Conservation (phyloP, 2,113 vertebrate genomes). For the Gymnobelideus leadbeateri region DNA sequence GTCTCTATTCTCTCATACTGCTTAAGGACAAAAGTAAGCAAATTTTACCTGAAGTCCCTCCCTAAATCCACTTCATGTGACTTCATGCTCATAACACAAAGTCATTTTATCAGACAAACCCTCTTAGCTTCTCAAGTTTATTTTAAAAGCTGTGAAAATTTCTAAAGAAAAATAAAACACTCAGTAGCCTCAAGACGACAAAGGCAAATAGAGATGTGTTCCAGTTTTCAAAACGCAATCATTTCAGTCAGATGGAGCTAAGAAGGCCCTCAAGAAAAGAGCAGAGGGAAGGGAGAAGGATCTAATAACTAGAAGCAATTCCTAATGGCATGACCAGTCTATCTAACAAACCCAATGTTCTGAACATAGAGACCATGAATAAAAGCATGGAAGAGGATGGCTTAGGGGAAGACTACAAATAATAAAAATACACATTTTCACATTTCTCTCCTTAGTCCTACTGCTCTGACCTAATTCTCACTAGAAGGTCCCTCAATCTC, state of each 20-base stretch:
- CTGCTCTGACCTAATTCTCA: conserved; percentile 58
- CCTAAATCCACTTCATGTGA: conserved; percentile 20
- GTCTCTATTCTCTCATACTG: conserved; percentile 1
- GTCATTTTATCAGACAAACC: conserved; percentile 72
- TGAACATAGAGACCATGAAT: background rate
- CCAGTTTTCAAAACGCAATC: conserved; percentile 38
- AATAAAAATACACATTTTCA: background rate
- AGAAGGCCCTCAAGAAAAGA: conserved; percentile 24
- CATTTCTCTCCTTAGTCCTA: background rate
- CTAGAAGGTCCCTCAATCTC: conserved; percentile 1
- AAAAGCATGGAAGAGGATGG: background rate
- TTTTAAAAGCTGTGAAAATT: conserved; percentile 77
- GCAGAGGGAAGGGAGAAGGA: conserved; percentile 30
- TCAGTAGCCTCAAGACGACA: conserved; percentile 41
- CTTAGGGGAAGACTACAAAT: background rate
- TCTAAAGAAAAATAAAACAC: conserved; percentile 45
- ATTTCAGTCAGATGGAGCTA: conserved; percentile 41
- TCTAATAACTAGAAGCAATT: conserved; percentile 7
- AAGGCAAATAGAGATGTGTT: conserved; percentile 61
- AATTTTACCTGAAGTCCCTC: conserved; percentile 21
- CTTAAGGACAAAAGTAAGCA: conserved; percentile 41
- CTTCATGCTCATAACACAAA: conserved; percentile 57
- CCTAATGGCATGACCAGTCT: conserved; percentile 34
- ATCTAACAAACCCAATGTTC: conserved; percentile 14
- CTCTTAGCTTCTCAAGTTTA: conserved; percentile 68